Evolutionary conservation across 2,113 vertebrate genomes (phyloP).

Genomic region (Mustela nigripes): DNA sequence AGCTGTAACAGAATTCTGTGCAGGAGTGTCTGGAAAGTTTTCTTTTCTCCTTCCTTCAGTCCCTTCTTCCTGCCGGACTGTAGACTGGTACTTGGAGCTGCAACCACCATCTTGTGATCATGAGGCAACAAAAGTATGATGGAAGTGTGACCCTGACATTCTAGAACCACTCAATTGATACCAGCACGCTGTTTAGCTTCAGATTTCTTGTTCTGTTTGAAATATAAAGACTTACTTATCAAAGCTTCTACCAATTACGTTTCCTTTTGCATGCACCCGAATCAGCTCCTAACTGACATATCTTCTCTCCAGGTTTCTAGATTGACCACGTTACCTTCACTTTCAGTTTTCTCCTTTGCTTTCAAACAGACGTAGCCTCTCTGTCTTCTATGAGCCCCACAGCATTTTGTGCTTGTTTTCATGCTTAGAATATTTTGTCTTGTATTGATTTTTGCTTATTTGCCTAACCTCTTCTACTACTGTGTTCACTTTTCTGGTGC

Average conservation of each 20-base stretch:
- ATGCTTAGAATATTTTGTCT: not conserved
- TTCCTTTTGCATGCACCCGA: not conserved
- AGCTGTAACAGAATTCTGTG: not conserved
- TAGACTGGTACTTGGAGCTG: not conserved
- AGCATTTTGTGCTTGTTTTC: not conserved
- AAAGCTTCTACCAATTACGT: not conserved
- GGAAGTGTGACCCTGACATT: not conserved
- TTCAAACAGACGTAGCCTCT: not conserved
- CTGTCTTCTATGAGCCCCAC: not conserved
- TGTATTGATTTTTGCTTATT: conserved; percentile 30
- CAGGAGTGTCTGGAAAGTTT: not conserved
- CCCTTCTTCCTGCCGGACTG: not conserved
- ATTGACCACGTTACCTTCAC: not conserved
- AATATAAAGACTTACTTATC: not conserved
- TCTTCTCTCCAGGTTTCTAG: not conserved
- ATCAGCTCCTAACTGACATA: not conserved
- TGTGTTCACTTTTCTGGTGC: not conserved
- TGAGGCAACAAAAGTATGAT: not conserved
- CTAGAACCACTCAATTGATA: not conserved
- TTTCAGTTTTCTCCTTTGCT: not conserved
- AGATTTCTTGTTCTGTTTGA: not conserved
- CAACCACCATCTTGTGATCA: not conserved
- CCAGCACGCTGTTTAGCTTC: not conserved
- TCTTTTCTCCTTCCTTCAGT: not conserved
- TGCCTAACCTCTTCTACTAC: not conserved